phyloP scores from a whole-genome alignment of 2,797 vertebrate genomes.

The Bradypus variegatus region DNA sequence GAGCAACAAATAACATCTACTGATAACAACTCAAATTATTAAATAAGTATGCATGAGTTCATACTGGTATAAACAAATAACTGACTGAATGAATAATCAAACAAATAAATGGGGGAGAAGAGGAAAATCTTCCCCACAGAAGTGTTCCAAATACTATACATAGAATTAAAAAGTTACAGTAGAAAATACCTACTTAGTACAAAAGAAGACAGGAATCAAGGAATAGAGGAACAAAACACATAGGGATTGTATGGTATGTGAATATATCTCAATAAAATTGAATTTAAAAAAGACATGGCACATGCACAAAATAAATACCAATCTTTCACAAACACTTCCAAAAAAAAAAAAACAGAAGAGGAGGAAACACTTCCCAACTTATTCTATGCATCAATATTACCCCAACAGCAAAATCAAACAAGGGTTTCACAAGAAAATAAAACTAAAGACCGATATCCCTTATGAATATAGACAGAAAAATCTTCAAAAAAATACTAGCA shows the following conservation, averaged over 20 bases:
- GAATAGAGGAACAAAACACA: background rate
- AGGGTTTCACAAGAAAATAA: background rate
- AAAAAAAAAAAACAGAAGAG: background rate
- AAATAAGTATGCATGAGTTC: background rate
- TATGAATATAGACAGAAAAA: background rate
- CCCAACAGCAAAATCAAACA: background rate
- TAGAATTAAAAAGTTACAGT: background rate
- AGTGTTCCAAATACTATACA: slow-evolving; percentile 31
- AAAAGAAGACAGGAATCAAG: background rate
- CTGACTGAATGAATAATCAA: background rate
- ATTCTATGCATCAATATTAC: background rate
- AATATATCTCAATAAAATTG: too few relatives aligned
- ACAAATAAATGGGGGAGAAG: slow-evolving; percentile 6
- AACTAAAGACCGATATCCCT: background rate
- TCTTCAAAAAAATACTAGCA: slow-evolving; percentile 25
- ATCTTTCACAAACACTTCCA: background rate
- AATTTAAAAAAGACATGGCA: background rate
- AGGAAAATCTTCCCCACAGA: slow-evolving; percentile 14
- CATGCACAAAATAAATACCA: background rate
- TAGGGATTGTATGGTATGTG: too few relatives aligned
- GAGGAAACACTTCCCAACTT: background rate
- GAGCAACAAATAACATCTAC: slow-evolving; percentile 16
- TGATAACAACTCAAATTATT: slow-evolving; percentile 26
- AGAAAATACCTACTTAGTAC: background rate
- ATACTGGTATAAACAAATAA: background rate